A percentile compares a stretch with the other conserved stretches of the same genome.
Conservation (phyloP, 2,888 invertebrate species). For the Neocrepidodera transversa region DNA sequence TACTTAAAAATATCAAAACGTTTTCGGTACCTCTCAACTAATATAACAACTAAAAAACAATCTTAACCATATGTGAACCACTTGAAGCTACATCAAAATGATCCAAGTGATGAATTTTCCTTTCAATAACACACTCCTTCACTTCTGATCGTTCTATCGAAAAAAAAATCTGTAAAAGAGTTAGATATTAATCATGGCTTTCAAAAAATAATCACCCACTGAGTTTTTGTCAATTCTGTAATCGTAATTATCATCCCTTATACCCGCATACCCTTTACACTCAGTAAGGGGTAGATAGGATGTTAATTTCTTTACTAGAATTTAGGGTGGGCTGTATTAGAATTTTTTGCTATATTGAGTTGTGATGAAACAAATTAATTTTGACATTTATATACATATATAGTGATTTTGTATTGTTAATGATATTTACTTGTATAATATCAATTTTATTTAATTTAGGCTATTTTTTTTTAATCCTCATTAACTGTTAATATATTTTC, state of each 20-base stretch:
- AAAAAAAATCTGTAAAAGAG: slow-evolving; percentile 28
- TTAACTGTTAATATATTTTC: no score
- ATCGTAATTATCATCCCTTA: slow-evolving; percentile 47
- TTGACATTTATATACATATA: not conserved
- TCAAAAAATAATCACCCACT: slow-evolving; percentile 44
- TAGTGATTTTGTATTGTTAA: no score
- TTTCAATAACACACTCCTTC: slow-evolving; percentile 18
- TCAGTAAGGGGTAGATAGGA: slow-evolving; percentile 47
- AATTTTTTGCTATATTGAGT: slow-evolving; percentile 14
- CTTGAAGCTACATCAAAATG: slow-evolving; percentile 14
- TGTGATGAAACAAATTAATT: slow-evolving; percentile 4
- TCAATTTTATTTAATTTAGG: no score
- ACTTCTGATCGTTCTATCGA: slow-evolving; percentile 1
- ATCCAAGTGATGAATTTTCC: slow-evolving; percentile 19
- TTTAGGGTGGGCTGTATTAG: slow-evolving; percentile 10
- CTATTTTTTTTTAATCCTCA: no score
- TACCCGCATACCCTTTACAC: slow-evolving; percentile 46
- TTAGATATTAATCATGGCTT: slow-evolving; percentile 46
- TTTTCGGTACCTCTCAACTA: not conserved
- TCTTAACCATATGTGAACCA: slow-evolving; percentile 15
- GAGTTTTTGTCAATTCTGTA: slow-evolving; percentile 49
- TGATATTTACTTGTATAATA: no score
- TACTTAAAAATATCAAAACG: not conserved
- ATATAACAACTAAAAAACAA: slow-evolving; percentile 1
- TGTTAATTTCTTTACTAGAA: slow-evolving; percentile 7